These are phyloP conservation scores for Pelagia noctiluca DNA, from an alignment of 30 jellyfish, hydroid and myxozoan genomes.

Conservation along the genomic window DNA sequence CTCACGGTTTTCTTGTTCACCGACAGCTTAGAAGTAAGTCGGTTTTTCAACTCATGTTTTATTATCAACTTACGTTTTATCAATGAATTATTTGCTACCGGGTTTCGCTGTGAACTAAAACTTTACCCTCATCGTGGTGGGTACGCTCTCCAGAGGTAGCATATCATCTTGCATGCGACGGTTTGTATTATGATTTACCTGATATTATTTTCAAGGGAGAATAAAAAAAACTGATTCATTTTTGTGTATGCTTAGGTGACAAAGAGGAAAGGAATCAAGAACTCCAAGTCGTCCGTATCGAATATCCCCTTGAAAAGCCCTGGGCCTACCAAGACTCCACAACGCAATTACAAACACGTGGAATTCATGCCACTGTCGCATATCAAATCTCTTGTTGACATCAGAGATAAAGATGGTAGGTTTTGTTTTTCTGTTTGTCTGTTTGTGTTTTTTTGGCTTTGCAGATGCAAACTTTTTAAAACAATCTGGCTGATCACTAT, in stretches of 20 bases:
- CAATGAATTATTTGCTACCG: neutral
- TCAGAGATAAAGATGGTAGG: constrained; percentile 80
- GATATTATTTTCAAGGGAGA: too few relatives aligned
- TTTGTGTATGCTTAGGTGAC: constrained; percentile 71
- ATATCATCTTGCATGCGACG: too few relatives aligned
- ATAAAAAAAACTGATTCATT: too few relatives aligned
- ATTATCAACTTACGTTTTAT: too few relatives aligned
- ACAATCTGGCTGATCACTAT: too few relatives aligned
- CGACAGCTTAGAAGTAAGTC: constrained; percentile 94
- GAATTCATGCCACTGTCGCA: constrained; percentile 86
- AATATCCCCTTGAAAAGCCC: constrained; percentile 83
- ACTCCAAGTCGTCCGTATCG: constrained; percentile 34
- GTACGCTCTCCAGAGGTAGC: too few relatives aligned
- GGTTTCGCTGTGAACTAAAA: neutral
- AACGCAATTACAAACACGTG: constrained; percentile 83
- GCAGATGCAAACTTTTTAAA: neutral
- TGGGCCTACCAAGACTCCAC: constrained; percentile 87
- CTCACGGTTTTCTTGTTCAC: constrained; percentile 90
- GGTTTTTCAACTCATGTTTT: too few relatives aligned
- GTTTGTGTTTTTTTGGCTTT: neutral
- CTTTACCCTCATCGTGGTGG: constrained; percentile 10
- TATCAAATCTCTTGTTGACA: constrained; percentile 88
- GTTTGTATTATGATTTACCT: too few relatives aligned
- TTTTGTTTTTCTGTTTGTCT: neutral
- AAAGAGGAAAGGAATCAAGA: constrained; percentile 57